These are phyloP conservation scores for Tinamus major DNA, from an alignment of 2,797 vertebrate species.

Conservation along the genomic window DNA sequence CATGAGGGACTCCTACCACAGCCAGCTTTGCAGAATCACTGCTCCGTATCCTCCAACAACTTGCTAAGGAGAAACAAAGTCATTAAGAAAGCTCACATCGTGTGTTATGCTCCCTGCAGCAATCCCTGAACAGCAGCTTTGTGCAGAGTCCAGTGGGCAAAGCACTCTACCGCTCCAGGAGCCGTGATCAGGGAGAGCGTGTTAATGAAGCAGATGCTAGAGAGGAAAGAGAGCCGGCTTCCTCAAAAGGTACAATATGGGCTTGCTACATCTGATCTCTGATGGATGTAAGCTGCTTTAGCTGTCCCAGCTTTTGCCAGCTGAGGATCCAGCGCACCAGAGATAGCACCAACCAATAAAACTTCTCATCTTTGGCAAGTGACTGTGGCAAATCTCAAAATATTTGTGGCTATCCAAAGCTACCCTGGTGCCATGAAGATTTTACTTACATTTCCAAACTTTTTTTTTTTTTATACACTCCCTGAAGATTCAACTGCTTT, in stretches of 20 bases:
- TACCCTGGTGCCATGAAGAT: background rate
- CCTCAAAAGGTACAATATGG: background rate
- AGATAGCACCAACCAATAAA: background rate
- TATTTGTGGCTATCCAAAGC: background rate
- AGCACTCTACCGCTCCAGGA: constrained; percentile 25
- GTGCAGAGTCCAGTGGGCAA: constrained; percentile 33
- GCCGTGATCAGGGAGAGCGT: constrained; percentile 52
- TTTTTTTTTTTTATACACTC: background rate
- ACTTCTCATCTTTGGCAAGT: background rate
- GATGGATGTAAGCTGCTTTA: background rate
- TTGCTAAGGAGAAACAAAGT: constrained; percentile 23
- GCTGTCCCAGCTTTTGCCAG: background rate
- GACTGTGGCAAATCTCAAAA: background rate
- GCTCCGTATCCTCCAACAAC: constrained; percentile 22
- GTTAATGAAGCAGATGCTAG: constrained; percentile 66
- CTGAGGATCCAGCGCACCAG: background rate
- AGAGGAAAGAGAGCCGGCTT: background rate
- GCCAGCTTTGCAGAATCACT: background rate
- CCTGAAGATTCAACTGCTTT: background rate
- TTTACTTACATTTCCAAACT: background rate
- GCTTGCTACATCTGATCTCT: background rate
- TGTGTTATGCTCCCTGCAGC: background rate
- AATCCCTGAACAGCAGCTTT: constrained; percentile 42
- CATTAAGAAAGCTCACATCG: background rate
- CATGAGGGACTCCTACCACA: background rate